Conservation (phyloP, 2,113 vertebrate genomes). For the Lipophrys pholis region DNA sequence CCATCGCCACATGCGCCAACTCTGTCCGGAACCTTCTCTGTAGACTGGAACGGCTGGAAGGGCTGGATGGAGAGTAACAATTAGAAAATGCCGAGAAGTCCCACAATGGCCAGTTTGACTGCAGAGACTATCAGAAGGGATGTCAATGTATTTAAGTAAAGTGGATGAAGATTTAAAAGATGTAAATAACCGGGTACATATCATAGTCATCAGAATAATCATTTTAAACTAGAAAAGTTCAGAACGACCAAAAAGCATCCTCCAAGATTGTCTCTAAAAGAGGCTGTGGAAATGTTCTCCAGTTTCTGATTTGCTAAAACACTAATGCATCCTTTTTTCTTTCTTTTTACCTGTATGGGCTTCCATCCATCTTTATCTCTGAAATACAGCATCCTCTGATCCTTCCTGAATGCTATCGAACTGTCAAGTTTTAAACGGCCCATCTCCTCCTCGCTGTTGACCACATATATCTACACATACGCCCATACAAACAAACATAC, state of each 20-base stretch:
- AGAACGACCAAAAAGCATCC: too few species aligned
- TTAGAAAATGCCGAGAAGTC: neutral
- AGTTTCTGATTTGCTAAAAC: too few species aligned
- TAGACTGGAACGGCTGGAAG: conserved; percentile 83
- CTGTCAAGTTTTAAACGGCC: conserved; percentile 85
- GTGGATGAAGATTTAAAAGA: neutral
- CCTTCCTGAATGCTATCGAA: conserved; percentile 91
- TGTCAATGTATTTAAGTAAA: neutral
- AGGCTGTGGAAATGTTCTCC: too few species aligned
- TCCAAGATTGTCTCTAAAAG: too few species aligned
- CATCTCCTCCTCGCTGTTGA: conserved; percentile 90
- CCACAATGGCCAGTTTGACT: too few species aligned
- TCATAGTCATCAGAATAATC: too few species aligned
- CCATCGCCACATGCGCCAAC: conserved; percentile 88
- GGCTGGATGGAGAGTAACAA: conserved; percentile 69
- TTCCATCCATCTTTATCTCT: conserved; percentile 93
- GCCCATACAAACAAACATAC: conserved; percentile 14
- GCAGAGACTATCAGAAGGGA: neutral
- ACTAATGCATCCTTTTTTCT: too few species aligned
- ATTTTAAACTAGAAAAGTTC: too few species aligned
- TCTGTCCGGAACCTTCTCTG: conserved; percentile 77
- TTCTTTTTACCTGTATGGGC: conserved; percentile 88
- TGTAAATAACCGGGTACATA: neutral
- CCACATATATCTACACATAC: conserved; percentile 90
- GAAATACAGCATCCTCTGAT: conserved; percentile 92